A percentile compares a stretch with the other conserved stretches of the same genome.
phyloP scores from a whole-genome alignment of 2,113 vertebrate species.

The Scortum barcoo region DNA sequence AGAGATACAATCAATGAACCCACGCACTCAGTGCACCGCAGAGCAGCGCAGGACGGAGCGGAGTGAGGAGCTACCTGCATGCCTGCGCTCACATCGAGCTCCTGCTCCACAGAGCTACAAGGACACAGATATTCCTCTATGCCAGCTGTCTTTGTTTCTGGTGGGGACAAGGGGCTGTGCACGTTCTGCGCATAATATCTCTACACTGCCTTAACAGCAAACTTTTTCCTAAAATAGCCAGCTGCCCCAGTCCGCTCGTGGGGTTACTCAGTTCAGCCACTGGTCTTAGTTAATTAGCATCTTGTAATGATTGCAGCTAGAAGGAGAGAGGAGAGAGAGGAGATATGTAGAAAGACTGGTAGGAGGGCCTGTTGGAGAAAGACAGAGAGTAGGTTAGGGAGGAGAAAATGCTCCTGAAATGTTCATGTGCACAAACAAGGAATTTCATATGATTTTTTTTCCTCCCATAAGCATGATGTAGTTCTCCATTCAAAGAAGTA shows the following conservation, averaged over 20 bases:
- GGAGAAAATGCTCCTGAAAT: not conserved
- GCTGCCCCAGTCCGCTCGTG: conserved; percentile 31
- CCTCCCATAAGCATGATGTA: not conserved
- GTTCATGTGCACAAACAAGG: not conserved
- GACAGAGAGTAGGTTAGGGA: not conserved
- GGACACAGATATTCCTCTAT: conserved; percentile 30
- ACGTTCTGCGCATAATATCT: conserved; percentile 30
- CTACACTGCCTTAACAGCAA: conserved; percentile 24
- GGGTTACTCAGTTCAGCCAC: conserved; percentile 78
- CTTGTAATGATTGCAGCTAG: conserved; percentile 74
- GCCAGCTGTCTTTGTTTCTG: conserved; percentile 7
- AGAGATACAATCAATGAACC: conserved; percentile 87
- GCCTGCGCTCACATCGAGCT: conserved; percentile 51
- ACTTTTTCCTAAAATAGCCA: conserved; percentile 58
- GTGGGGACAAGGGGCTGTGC: conserved; percentile 14
- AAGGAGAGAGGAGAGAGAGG: conserved; percentile 42
- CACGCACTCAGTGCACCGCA: conserved; percentile 76
- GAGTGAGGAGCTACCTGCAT: conserved; percentile 67
- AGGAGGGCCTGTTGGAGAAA: conserved; percentile 18
- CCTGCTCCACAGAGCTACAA: conserved; percentile 70
- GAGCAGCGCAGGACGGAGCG: conserved; percentile 51
- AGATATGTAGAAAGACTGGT: not conserved
- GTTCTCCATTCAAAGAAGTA: not conserved
- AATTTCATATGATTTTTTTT: not conserved
- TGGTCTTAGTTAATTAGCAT: conserved; percentile 76